Percentiles rank a stretch among this genome's conserved stretches.
Conservation (phyloP, 1,140 invertebrate species). For the Rhyacophila brunnea region DNA sequence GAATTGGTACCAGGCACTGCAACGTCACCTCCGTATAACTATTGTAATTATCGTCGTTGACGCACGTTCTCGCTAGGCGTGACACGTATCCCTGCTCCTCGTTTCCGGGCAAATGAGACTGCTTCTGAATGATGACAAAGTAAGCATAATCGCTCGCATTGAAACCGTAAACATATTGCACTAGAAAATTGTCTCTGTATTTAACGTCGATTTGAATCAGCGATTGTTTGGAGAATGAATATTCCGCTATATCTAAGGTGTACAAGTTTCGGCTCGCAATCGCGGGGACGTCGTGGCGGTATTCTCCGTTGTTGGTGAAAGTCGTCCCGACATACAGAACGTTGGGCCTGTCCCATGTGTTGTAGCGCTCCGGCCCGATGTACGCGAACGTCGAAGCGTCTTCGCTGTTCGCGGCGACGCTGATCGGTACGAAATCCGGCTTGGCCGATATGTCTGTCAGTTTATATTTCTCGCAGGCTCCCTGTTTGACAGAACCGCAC, state of each 20-base stretch:
- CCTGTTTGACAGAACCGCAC: slow-evolving; percentile 85
- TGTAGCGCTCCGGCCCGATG: slow-evolving; percentile 87
- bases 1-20: slow-evolving; percentile 65
- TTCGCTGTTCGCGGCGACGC: slow-evolving; percentile 89
- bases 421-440: slow-evolving; percentile 72
- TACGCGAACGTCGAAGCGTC: slow-evolving; percentile 90
- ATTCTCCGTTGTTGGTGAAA: slow-evolving; percentile 88
- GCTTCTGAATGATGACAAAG: slow-evolving; percentile 92
- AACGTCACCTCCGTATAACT: slow-evolving; percentile 94
- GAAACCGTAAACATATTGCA: slow-evolving; percentile 95
- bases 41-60: slow-evolving; percentile 91
- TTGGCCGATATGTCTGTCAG: slow-evolving; percentile 76
- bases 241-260: slow-evolving; percentile 76
- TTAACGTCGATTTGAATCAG: slow-evolving; percentile 90
- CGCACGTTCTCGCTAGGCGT: slow-evolving; percentile 86
- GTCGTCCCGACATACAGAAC: slow-evolving; percentile 94
- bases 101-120: slow-evolving; percentile 81
- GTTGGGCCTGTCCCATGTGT: slow-evolving; percentile 70
- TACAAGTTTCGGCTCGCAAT: slow-evolving; percentile 83
- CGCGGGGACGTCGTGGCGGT: slow-evolving; percentile 90
- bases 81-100: slow-evolving; percentile 89
- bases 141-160: slow-evolving; percentile 93
- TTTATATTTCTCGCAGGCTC: slow-evolving; percentile 84
- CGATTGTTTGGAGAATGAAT: slow-evolving; percentile 83
- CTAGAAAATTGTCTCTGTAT: slow-evolving; percentile 90